Conservation (phyloP, 2,113 vertebrate genomes). For the Actenoides hombroni region DNA sequence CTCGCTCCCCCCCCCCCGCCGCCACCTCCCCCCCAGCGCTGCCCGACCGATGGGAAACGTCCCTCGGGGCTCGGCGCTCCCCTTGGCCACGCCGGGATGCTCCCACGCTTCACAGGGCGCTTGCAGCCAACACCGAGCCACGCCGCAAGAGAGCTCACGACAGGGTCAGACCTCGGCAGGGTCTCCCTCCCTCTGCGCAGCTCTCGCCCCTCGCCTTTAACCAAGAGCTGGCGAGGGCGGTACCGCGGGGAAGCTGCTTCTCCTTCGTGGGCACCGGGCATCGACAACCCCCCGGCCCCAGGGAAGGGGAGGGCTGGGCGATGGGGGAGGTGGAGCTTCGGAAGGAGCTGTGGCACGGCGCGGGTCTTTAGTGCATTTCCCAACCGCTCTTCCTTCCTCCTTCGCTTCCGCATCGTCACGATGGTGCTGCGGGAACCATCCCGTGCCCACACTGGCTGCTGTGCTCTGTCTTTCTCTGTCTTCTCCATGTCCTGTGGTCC, state of each 20-base stretch:
- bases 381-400: background rate
- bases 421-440: background rate
- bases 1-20: constrained; percentile 12
- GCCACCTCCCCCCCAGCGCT: background rate
- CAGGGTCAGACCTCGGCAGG: background rate
- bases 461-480: background rate
- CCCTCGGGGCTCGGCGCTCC: background rate
- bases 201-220: background rate
- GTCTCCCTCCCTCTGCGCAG: background rate
- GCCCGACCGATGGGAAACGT: background rate
- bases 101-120: background rate
- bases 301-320: background rate
- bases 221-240: background rate
- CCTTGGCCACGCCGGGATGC: background rate
- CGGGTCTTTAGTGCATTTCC: background rate
- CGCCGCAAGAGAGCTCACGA: background rate
- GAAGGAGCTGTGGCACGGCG: background rate
- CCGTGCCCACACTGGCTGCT: background rate
- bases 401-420: background rate
- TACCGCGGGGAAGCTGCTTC: background rate
- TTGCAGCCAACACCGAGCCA: background rate
- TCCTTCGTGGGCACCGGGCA: background rate
- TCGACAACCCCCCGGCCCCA: background rate
- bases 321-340: background rate
- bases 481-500: background rate